These are phyloP conservation scores for Toxotes jaculatrix DNA, from an alignment of 2,113 vertebrate genomes.

Conservation along the genomic window DNA sequence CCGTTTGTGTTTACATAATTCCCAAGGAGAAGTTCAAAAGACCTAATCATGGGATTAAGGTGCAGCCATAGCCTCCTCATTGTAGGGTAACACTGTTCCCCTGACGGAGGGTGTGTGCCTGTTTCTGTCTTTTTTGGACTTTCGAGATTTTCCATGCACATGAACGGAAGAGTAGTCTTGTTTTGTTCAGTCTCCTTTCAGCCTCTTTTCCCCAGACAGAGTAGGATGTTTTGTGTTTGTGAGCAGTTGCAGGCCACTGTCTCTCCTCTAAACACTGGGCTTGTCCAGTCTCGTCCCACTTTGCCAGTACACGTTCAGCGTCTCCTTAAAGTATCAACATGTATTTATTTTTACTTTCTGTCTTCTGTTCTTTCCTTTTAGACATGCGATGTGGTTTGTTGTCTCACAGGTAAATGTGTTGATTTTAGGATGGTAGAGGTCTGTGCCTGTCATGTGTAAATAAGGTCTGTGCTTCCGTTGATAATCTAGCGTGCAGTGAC, in stretches of 20 bases:
- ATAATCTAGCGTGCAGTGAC: slow-evolving; percentile 23
- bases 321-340: slow-evolving; percentile 30
- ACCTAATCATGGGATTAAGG: slow-evolving; percentile 68
- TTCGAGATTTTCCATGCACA: slow-evolving; percentile 48
- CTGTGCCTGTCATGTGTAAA: slow-evolving; percentile 1
- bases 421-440: slow-evolving; percentile 14
- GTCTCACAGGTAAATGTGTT: slow-evolving; percentile 13
- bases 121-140: slow-evolving; percentile 50
- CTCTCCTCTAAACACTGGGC: slow-evolving; percentile 71
- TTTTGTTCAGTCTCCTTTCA: slow-evolving; percentile 43
- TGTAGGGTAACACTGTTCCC: slow-evolving; percentile 51
- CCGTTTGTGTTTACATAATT: slow-evolving; percentile 60
- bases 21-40: slow-evolving; percentile 61
- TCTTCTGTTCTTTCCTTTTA: slow-evolving; percentile 16
- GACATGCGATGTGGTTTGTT: background rate
- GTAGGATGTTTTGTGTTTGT: slow-evolving; percentile 58
- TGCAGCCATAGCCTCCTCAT: slow-evolving; percentile 49
- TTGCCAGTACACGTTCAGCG: slow-evolving; percentile 44
- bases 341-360: slow-evolving; percentile 22
- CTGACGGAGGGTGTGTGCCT: slow-evolving; percentile 53
- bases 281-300: slow-evolving; percentile 64
- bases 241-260: slow-evolving; percentile 71
- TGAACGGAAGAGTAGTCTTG: slow-evolving; percentile 24
- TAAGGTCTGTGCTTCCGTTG: slow-evolving; percentile 16
- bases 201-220: slow-evolving; percentile 36